Evolutionary conservation across 2,888 invertebrate species (phyloP), one percentile per base, ranked within the genome.

Genomic region (Ptilodon capucinus): DNA sequence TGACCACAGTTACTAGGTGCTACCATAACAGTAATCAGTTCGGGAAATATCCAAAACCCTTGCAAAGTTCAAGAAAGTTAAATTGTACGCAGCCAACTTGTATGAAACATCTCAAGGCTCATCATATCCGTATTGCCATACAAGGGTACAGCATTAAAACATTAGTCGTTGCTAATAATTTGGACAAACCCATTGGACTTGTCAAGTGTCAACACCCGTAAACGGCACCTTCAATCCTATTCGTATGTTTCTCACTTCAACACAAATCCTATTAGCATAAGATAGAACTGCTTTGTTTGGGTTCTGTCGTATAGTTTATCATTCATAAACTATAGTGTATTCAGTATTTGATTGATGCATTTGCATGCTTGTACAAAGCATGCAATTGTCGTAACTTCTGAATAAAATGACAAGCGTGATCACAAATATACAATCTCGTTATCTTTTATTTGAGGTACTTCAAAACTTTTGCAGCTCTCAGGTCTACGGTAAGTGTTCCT

Each of bases 261-360:
- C 23, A 50, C 50, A 60, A 60, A 61, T 60, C 48, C 48, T 42
- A 46, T 61, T 60, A 61, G 46, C 48, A 30, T 46, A 28, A 14
- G 21, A 36, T 25, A 19, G 21, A 30, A 9, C 19, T 4, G 30
- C 14, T n/a, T n/a, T 48, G 44, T 42, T 45, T 48, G 8, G 13
- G n/a, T n/a, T n/a, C n/a, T n/a, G n/a, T n/a, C n/a, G n/a, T n/a
- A n/a, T 28, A 11, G 28, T n/a, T n/a, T 28, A n/a, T 28, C 2
- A 11, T n/a, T 2, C 16, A 6, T 16, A 7, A 2, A 6, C 16
- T 4, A 3, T 16, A 13, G 7, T 34, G 9, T 6, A 16, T 34
- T 8, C 8, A 34, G 7, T 3, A 9, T 13, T 14, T 9, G 32
- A 4, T 14, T n/a, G 32, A 2, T 7, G 32, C n/a, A n/a, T n/a